Percentiles rank a stretch among this genome's conserved stretches.
Evolutionary conservation across 2,113 vertebrate genomes (phyloP).

Genomic region (Tricholaema leucomelas): DNA sequence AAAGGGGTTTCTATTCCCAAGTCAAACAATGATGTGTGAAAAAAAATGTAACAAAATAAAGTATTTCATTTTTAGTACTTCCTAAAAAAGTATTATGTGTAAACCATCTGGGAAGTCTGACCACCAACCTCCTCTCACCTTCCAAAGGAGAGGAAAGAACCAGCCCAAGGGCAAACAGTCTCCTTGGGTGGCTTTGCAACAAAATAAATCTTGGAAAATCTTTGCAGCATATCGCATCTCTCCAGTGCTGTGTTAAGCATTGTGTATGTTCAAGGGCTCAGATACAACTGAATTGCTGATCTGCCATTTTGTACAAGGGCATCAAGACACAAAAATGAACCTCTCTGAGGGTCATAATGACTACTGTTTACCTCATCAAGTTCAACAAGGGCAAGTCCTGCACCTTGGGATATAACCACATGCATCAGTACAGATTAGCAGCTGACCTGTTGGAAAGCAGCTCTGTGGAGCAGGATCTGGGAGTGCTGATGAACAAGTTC

Average conservation of each 20-base stretch:
- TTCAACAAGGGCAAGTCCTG: too few relatives aligned
- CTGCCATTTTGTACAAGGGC: background rate
- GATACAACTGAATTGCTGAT: background rate
- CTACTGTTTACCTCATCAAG: background rate
- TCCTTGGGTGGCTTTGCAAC: slow-evolving; percentile 14
- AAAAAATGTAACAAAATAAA: background rate
- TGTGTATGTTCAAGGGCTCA: background rate
- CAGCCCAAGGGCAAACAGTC: background rate
- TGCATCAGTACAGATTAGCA: too few relatives aligned
- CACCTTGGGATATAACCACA: too few relatives aligned
- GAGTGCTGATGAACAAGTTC: too few relatives aligned
- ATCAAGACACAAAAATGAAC: background rate
- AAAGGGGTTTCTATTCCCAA: slow-evolving; percentile 22
- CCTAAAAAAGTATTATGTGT: background rate
- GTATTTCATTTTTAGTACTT: slow-evolving; percentile 22
- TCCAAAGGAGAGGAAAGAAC: background rate
- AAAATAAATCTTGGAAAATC: background rate
- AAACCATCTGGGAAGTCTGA: slow-evolving; percentile 20
- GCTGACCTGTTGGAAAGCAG: too few relatives aligned
- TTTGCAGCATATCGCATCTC: background rate
- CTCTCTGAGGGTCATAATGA: background rate
- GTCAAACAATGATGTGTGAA: slow-evolving; percentile 15
- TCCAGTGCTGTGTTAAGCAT: background rate
- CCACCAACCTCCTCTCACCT: background rate
- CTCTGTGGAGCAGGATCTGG: too few relatives aligned